Evolutionary conservation across 2,797 vertebrate species (phyloP), one percentile per base, ranked within the genome.

Genomic region (Schizopygopsis pylzovi): DNA sequence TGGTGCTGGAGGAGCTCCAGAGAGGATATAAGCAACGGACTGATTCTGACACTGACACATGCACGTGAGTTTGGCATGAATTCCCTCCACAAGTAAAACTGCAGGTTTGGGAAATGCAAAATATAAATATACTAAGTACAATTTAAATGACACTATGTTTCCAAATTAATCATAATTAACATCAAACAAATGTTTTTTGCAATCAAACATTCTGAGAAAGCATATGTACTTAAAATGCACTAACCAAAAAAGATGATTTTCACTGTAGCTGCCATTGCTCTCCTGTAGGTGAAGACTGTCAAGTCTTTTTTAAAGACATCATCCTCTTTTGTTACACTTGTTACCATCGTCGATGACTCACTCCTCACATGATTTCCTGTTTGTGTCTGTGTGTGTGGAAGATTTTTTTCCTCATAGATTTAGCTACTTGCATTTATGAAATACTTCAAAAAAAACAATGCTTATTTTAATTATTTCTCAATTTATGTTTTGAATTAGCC

Each of bases 11-110:
- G n/a, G 61, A 33, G 28, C 39, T 59, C 61, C 56, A 28, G 77
- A 79, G 77, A 79, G 63, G 8, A 79, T 16, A 63, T 79, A 79
- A 43, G 39, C 39, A 25, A 79, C 54, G 16, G 56, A 79, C 15
- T 63, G 61, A 61, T 79, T 61, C 39, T 61, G 12, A 79, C 37
- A 43, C 22, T 61, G 56, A 41, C 33, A 79, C 77, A 41, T 43
- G 39, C 77, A 79, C 3, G 16, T 79, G 25, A 41, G 39, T 16
- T 10, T 39, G n/a, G 77, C 12, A 25, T 10, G 2, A 61, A 79
- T 63, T 61, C 54, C 56, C 39, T 61, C 39, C n/a, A 79, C 22
- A 59, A 79, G 6, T 15, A 63, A 41, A 15, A 28, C 20, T 4
- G 56, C 56, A 61, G 7, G 18, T 75, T 33, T 18, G 72, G 28